These are phyloP conservation scores for Vollenhovia emeryi DNA, from an alignment of 1,140 invertebrate species.

Conservation along the genomic window DNA sequence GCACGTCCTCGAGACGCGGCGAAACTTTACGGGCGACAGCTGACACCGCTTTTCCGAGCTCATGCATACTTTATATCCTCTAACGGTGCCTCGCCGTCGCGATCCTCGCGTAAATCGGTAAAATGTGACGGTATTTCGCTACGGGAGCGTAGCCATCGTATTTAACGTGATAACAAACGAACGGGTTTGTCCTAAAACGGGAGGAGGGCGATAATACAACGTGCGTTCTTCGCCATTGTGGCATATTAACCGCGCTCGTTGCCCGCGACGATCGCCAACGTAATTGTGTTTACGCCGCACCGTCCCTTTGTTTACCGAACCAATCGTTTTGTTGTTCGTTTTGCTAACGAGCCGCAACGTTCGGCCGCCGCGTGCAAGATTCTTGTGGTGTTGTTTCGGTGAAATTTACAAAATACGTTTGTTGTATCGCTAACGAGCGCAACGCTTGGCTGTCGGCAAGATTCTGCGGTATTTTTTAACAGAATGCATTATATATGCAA, in stretches of 20 bases:
- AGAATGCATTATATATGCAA: background rate
- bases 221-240: background rate
- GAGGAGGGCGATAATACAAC: background rate
- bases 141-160: background rate
- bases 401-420: no score
- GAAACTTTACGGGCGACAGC: constrained; percentile 25
- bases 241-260: constrained; percentile 14
- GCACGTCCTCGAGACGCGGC: background rate
- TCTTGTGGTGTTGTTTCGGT: background rate
- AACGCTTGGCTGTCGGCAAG: background rate
- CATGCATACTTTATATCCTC: constrained; percentile 17
- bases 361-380: background rate
- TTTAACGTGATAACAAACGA: constrained; percentile 11
- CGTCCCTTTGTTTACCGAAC: constrained; percentile 17
- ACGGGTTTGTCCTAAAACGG: background rate
- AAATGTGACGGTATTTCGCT: background rate
- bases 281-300: constrained; percentile 28
- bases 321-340: constrained; percentile 1
- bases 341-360: background rate
- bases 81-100: constrained; percentile 7
- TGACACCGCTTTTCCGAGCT: constrained; percentile 4
- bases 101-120: background rate
- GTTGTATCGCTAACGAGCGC: background rate
- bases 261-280: background rate
- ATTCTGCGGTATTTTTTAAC: background rate